phyloP scores from a whole-genome alignment of 2,113 vertebrate genomes.

The Coracopsis vasa region DNA sequence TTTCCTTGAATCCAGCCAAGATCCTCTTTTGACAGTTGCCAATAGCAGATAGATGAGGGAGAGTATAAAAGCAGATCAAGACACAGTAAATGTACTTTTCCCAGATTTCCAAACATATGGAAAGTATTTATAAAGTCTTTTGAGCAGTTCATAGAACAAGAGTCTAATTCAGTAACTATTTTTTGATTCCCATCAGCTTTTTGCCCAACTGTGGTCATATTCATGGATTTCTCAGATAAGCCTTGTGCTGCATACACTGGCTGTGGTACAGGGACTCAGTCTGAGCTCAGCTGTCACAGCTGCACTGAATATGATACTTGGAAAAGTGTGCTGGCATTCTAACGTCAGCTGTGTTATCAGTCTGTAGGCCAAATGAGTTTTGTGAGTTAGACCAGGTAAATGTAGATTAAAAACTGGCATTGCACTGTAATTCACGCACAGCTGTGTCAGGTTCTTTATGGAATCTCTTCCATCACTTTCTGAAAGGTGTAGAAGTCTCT shows the following conservation, averaged over 20 bases:
- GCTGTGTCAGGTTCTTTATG: not conserved
- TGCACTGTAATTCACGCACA: rapidly evolving
- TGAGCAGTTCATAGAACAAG: not conserved
- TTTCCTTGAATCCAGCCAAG: not conserved
- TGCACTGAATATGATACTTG: not conserved
- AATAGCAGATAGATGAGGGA: not conserved
- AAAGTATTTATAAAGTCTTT: not conserved
- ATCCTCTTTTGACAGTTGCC: not conserved
- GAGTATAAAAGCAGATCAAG: not conserved
- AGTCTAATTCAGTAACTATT: not conserved
- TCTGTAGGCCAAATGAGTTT: not conserved
- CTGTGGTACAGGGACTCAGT: not conserved
- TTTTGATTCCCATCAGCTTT: not conserved
- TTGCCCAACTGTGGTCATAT: not conserved
- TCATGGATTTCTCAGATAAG: not conserved
- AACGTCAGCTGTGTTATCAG: not conserved
- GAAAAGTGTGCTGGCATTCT: not conserved
- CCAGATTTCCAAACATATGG: not conserved
- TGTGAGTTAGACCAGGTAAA: not conserved
- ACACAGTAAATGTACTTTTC: not conserved
- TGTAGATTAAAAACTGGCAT: not conserved
- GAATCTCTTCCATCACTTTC: not conserved
- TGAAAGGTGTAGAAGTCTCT: not conserved
- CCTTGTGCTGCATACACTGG: not conserved
- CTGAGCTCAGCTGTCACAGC: not conserved